phyloP scores from a whole-genome alignment of 2,888 invertebrate genomes.

The Cacoxenus indagator region DNA sequence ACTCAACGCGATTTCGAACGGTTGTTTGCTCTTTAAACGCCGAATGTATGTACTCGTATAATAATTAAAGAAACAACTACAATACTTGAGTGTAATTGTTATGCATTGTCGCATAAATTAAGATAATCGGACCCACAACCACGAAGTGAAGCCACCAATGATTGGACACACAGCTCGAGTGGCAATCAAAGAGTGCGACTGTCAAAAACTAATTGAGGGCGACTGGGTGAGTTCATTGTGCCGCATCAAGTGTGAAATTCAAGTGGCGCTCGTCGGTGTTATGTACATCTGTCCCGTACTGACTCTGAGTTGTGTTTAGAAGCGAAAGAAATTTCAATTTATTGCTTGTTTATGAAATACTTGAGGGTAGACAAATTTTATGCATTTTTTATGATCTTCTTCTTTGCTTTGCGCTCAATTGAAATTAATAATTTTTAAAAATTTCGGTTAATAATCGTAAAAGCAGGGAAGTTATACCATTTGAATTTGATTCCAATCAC shows the following conservation, averaged over 20 bases:
- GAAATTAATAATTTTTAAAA: too few species aligned
- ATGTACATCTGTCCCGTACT: background rate
- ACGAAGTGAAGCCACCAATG: background rate
- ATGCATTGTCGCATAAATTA: background rate
- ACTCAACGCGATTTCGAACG: background rate
- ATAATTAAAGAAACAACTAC: too few species aligned
- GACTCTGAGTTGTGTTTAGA: background rate
- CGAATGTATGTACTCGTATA: too few species aligned
- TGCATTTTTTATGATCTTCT: background rate
- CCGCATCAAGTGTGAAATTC: background rate
- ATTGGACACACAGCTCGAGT: background rate
- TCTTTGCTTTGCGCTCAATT: background rate
- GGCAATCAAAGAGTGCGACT: constrained; percentile 1
- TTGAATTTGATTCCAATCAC: background rate
- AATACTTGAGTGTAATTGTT: background rate
- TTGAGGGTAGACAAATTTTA: background rate
- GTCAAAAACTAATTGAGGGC: background rate
- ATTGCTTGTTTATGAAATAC: background rate
- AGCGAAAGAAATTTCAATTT: too few species aligned
- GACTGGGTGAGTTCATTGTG: background rate
- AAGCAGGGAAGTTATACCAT: background rate
- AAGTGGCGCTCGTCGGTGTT: background rate
- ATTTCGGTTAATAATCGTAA: background rate
- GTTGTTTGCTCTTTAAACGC: background rate
- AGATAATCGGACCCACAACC: background rate